Evolutionary conservation across 2,113 vertebrate species (phyloP), one percentile per base, ranked within the genome.

Genomic region (Ailurus styani): DNA sequence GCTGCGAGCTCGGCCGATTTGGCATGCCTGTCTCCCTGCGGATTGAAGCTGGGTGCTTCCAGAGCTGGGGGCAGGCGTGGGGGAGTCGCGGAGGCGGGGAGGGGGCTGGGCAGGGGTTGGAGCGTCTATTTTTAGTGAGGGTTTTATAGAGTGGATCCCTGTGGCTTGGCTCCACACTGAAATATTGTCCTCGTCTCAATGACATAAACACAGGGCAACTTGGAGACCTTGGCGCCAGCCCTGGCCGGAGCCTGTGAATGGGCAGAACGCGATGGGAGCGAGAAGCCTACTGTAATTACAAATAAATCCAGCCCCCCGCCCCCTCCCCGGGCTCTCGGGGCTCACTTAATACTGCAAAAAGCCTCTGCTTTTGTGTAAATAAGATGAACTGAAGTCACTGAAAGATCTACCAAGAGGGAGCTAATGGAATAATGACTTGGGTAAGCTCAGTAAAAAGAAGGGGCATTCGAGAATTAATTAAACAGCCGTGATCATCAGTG

Each of bases 91-190:
- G n/a, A 89, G 94, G 97, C 62, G 73, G 90, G 96, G 95, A 96
- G 91, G 93, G 97, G 95, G 96, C 97, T 96, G 98, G 98, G 98
- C 98, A 97, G 98, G 98, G 98, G 98, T 98, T 98, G 98, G 93
- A 97, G 98, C 98, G 97, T 99, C 98, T 99, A 98, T 99, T 99
- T 99, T 99, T 99, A 99, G 98, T 99, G 98, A 98, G 97, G 98
- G 99, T 99, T 99, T 99, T 99, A 99, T 99, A 99, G 99, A 99
- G 99, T 99, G 99, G 99, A 99, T 99, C 98, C 98, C 99, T 98
- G 99, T 98, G 99, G 99, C 98, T 98, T 99, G 98, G 99, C 98
- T 99, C 99, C 99, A 99, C 99, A 99, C 99, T 99, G 99, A 99
- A 99, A 99, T 99, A 99, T 99, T 99, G 99, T 99, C 99, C 99